A percentile compares a stretch with the other conserved stretches of the same genome.
These are phyloP conservation scores for Melanocharis versteri DNA, from an alignment of 2,113 vertebrate species.

Conservation along the genomic window DNA sequence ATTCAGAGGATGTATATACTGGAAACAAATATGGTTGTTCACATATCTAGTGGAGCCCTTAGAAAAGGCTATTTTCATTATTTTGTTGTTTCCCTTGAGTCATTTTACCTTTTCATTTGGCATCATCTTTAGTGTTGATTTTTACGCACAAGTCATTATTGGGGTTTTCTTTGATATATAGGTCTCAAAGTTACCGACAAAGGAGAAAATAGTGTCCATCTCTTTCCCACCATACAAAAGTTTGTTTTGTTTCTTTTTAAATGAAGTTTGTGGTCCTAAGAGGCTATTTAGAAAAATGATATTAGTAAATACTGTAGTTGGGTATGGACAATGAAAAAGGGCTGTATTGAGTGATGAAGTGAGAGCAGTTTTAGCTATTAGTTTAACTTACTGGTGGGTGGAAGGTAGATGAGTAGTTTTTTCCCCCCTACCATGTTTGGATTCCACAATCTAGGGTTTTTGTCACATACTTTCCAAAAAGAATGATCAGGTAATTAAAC, in stretches of 20 bases:
- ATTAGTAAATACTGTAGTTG: neutral
- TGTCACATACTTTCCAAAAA: neutral
- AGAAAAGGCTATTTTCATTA: neutral
- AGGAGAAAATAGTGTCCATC: neutral
- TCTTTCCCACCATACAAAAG: neutral
- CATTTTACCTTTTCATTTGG: neutral
- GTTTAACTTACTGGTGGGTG: neutral
- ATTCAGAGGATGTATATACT: neutral
- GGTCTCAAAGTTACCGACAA: neutral
- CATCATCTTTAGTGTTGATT: neutral
- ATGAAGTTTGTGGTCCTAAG: neutral
- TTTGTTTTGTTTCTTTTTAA: neutral
- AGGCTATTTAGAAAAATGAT: neutral
- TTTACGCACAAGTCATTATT: neutral
- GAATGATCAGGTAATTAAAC: neutral
- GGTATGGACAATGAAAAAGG: neutral
- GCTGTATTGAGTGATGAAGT: neutral
- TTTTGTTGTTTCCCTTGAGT: neutral
- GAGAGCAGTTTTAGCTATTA: neutral
- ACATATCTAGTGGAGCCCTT: rapidly evolving
- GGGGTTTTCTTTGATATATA: neutral
- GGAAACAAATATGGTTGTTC: neutral
- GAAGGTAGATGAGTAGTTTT: neutral
- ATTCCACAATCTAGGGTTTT: neutral
- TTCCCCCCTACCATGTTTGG: rapidly evolving